A percentile compares a stretch with the other conserved stretches of the same genome.
phyloP scores from a whole-genome alignment of 30 jellyfish, hydroid and myxozoan genomes.

The Hydra vulgaris region DNA sequence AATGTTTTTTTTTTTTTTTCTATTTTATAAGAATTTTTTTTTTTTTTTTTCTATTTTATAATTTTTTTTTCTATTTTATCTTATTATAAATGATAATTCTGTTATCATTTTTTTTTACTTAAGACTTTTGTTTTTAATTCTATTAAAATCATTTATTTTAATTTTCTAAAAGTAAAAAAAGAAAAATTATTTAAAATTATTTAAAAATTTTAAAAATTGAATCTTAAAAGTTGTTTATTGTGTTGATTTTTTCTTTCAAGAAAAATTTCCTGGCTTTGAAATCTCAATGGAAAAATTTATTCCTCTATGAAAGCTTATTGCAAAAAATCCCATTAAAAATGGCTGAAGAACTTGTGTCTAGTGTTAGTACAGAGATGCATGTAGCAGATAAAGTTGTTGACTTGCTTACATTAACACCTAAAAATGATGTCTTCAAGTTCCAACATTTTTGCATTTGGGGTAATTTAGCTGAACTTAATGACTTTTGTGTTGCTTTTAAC shows the following conservation, averaged over 20 bases:
- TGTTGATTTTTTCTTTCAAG: not conserved
- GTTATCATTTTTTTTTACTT: too few relatives aligned
- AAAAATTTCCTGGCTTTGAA: not conserved
- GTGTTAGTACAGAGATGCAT: conserved; percentile 5
- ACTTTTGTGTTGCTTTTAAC: conserved; percentile 20
- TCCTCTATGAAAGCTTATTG: not conserved
- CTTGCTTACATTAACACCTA: conserved; percentile 1
- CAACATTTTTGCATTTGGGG: conserved; percentile 22
- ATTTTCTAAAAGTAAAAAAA: too few relatives aligned
- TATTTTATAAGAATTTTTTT: too few relatives aligned
- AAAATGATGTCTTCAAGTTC: conserved; percentile 14
- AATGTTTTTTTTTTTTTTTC: too few relatives aligned
- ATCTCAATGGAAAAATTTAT: not conserved
- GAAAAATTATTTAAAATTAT: too few relatives aligned
- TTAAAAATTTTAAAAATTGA: too few relatives aligned
- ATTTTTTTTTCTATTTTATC: too few relatives aligned
- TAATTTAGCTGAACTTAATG: conserved; percentile 17
- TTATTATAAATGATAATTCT: too few relatives aligned
- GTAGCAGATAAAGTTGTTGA: conserved; percentile 9
- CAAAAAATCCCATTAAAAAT: conserved; percentile 10
- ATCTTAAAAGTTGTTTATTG: too few relatives aligned
- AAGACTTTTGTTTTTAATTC: too few relatives aligned
- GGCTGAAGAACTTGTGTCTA: not conserved
- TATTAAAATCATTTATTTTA: too few relatives aligned
- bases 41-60: too few relatives aligned